Percentiles rank a stretch among this genome's conserved stretches.
phyloP scores from a whole-genome alignment of 2,797 vertebrate species.

The Nannoperca australis region DNA sequence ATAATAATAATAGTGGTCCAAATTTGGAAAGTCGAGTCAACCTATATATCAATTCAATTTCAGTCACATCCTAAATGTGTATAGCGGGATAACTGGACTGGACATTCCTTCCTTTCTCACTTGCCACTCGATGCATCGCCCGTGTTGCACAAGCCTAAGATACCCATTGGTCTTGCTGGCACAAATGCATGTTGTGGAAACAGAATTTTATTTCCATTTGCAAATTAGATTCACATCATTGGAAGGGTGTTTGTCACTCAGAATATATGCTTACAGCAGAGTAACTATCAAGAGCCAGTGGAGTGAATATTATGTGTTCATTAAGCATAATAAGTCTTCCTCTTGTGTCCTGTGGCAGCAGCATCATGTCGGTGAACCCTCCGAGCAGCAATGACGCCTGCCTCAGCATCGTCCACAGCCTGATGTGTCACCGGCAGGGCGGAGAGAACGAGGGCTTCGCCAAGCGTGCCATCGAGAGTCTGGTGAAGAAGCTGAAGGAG shows the following conservation, averaged over 20 bases:
- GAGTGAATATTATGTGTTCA: not conserved
- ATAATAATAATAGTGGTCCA: not conserved
- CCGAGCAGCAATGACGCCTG: constrained; percentile 88
- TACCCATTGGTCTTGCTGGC: not conserved
- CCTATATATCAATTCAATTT: too few relatives aligned
- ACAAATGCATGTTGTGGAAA: not conserved
- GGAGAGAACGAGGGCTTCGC: constrained; percentile 89
- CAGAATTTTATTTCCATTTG: not conserved
- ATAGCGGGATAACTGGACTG: not conserved
- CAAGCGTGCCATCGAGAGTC: constrained; percentile 90
- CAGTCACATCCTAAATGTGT: not conserved
- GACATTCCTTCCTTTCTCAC: not conserved
- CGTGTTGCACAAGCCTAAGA: not conserved
- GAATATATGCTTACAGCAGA: not conserved
- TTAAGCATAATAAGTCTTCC: not conserved
- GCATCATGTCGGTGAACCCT: constrained; percentile 85
- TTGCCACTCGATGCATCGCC: not conserved
- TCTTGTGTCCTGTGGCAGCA: constrained; percentile 42
- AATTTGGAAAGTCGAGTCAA: not conserved
- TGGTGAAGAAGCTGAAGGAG: constrained; percentile 91
- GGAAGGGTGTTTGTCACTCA: not conserved
- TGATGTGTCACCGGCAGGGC: constrained; percentile 91
- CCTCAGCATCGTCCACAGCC: constrained; percentile 90
- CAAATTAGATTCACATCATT: not conserved
- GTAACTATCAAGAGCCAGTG: not conserved